Evolutionary conservation across 2,888 invertebrate genomes (phyloP).

Genomic region (Athripsodes cinereus): DNA sequence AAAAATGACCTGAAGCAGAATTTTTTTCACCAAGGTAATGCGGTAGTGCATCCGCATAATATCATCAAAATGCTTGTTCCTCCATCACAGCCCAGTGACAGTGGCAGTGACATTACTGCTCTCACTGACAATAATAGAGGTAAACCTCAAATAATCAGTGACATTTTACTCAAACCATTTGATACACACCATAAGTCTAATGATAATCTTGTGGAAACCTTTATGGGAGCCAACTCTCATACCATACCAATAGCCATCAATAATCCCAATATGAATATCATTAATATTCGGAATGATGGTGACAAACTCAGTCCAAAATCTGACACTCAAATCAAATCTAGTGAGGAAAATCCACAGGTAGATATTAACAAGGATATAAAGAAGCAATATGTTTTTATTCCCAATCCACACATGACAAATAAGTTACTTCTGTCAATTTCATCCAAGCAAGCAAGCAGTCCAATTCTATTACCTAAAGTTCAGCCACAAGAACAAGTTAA

Average conservation of each 20-base stretch:
- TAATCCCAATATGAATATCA: background rate
- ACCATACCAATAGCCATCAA: background rate
- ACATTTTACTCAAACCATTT: constrained; percentile 5
- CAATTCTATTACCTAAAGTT: constrained; percentile 30
- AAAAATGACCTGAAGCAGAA: constrained; percentile 16
- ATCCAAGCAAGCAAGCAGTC: constrained; percentile 39
- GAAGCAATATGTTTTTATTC: constrained; percentile 42
- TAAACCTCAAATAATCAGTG: constrained; percentile 5
- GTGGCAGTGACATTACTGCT: background rate
- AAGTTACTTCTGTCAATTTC: constrained; percentile 41
- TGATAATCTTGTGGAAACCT: background rate
- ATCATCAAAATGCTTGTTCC: constrained; percentile 17
- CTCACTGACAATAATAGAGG: background rate
- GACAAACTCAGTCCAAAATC: background rate
- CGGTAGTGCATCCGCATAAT: constrained; percentile 19
- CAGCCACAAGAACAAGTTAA: constrained; percentile 13
- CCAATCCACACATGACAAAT: constrained; percentile 36
- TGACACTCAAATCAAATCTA: background rate
- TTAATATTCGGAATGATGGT: background rate
- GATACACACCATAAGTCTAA: background rate
- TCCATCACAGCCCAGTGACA: background rate
- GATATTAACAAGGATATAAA: constrained; percentile 34
- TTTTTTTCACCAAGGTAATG: constrained; percentile 19
- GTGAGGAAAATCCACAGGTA: background rate
- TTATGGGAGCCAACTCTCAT: background rate